phyloP scores from a whole-genome alignment of 2,797 vertebrate genomes.

The Diplodus sargus region DNA sequence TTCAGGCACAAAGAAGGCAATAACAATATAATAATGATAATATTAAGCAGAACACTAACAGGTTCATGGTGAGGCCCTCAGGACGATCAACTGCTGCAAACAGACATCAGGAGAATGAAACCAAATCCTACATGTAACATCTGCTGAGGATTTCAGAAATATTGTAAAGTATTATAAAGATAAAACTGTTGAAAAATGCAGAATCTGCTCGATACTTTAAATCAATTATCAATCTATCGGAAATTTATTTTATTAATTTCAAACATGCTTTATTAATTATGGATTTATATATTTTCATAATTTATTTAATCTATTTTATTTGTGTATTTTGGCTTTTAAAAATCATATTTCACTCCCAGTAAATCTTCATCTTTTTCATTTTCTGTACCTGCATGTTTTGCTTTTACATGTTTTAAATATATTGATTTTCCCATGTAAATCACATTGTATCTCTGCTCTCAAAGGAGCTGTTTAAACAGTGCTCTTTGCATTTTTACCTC shows the following conservation, averaged over 20 bases:
- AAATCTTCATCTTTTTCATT: background rate
- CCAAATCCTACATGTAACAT: slow-evolving; percentile 11
- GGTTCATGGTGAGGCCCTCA: background rate
- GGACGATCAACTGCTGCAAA: slow-evolving; percentile 33
- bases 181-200: background rate
- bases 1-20: slow-evolving; percentile 26
- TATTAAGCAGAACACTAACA: slow-evolving; percentile 23
- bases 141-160: slow-evolving; percentile 20
- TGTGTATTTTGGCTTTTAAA: background rate
- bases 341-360: background rate
- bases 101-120: slow-evolving; percentile 28
- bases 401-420: background rate
- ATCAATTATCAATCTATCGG: background rate
- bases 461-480: background rate
- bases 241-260: too few relatives aligned
- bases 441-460: background rate
- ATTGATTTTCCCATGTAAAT: background rate
- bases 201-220: background rate
- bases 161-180: background rate
- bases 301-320: background rate
- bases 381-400: background rate
- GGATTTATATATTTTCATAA: background rate
- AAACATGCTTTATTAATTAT: background rate
- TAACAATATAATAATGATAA: slow-evolving; percentile 3
- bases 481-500: too few relatives aligned